Evolutionary conservation across 2,113 vertebrate species (phyloP).

Genomic region (Orthochromis malagaraziensis): DNA sequence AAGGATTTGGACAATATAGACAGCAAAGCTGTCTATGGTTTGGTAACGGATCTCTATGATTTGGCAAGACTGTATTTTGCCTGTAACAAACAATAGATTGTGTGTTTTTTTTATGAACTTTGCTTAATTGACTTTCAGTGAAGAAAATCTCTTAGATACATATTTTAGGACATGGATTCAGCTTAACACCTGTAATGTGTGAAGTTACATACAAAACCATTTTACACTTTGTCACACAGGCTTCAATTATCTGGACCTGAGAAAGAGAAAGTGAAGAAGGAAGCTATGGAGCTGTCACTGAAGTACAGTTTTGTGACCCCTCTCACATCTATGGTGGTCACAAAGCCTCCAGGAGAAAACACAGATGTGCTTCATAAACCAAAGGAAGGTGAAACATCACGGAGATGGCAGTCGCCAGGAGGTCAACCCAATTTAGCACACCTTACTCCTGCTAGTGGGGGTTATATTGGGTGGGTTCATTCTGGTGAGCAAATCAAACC

Average conservation of each 20-base stretch:
- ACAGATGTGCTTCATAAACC: not conserved
- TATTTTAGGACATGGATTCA: not conserved
- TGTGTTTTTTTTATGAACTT: not conserved
- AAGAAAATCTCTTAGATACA: not conserved
- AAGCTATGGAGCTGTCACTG: not conserved
- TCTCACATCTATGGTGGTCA: not conserved
- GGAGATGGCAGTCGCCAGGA: not conserved
- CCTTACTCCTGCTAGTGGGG: not conserved
- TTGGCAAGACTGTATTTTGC: not conserved
- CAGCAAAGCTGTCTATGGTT: not conserved
- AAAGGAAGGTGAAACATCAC: not conserved
- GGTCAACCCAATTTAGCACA: not conserved
- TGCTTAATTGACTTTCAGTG: not conserved
- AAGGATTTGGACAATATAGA: not conserved
- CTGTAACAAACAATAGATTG: not conserved
- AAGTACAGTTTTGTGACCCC: not conserved
- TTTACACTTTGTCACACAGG: not conserved
- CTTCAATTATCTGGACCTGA: not conserved
- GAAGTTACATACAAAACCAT: not conserved
- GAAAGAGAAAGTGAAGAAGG: not conserved
- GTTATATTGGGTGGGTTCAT: rapidly evolving
- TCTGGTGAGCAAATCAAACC: not conserved
- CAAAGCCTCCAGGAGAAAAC: not conserved
- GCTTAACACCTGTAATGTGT: not conserved
- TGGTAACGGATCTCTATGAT: not conserved